Percentiles rank a stretch among this genome's conserved stretches.
Evolutionary conservation across 1,140 invertebrate species (phyloP).

Genomic region (Drosophila triauraria): DNA sequence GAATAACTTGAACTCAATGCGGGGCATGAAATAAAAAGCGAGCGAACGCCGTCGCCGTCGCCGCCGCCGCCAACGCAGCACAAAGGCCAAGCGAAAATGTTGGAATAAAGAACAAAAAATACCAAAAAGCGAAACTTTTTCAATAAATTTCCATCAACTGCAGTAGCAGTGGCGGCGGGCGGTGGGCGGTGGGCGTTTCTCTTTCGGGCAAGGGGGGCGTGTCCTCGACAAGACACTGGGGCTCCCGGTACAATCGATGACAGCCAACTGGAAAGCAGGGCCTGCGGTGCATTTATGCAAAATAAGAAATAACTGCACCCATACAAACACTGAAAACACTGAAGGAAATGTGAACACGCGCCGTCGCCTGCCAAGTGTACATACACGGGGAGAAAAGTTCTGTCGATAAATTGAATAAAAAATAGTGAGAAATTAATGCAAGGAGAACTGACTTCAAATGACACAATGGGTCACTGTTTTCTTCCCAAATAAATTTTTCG

Average conservation of each 20-base stretch:
- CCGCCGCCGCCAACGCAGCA: conserved; percentile 49
- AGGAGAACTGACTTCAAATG: too few relatives aligned
- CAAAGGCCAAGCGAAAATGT: conserved; percentile 66
- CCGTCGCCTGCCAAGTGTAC: conserved; percentile 51
- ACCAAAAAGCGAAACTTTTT: conserved; percentile 78
- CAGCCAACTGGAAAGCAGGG: conserved; percentile 77
- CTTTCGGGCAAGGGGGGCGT: conserved; percentile 16
- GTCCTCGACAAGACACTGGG: conserved; percentile 69
- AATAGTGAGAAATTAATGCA: not conserved
- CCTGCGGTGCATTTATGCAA: conserved; percentile 82
- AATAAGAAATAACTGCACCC: conserved; percentile 78
- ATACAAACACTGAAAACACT: conserved; percentile 35
- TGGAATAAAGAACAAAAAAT: conserved; percentile 43
- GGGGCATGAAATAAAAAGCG: conserved; percentile 75
- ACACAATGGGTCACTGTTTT: too few relatives aligned
- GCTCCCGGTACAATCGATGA: conserved; percentile 70
- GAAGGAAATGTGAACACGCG: conserved; percentile 43
- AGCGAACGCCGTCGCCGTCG: conserved; percentile 25
- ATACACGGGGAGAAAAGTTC: conserved; percentile 8
- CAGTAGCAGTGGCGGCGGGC: conserved; percentile 38
- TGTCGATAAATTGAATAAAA: not conserved
- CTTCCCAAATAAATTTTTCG: too few relatives aligned
- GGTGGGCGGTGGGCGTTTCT: conserved; percentile 3
- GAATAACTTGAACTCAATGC: conserved; percentile 83
- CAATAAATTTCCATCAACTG: conserved; percentile 79